Evolutionary conservation across 2,797 vertebrate species (phyloP), one percentile per base, ranked within the genome.

Genomic region (Benthosema pterotum): DNA sequence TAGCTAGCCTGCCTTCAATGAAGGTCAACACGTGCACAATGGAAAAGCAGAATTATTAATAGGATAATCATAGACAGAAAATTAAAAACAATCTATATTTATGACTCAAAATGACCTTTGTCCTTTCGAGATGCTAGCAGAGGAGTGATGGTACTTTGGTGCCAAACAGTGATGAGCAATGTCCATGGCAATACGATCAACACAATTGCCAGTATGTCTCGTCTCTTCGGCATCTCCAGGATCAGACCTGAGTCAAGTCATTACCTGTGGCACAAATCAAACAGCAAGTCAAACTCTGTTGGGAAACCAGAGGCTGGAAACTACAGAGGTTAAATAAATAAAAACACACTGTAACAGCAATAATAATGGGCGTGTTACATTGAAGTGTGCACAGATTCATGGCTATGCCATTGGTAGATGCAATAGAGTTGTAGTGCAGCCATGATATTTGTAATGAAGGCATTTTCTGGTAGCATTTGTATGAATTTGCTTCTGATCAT

Each of bases 171-270:
- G 77, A 96, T 89, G 71, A 97, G 94, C 71, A 97, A 91, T 57
- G 91, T 94, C 95, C 95, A 97, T 52, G 94, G 95, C 83, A 96
- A 90, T 79, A 92, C 93, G 14, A 96, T 96, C 88, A 97, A 91
- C 82, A 96, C 82, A 32, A 94, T 90, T 69, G 94, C 93, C 69
- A 96, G 89, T 70, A 96, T 89, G 87, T 96, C 95, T 82, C 92
- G 91, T 94, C 93, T 95, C 88, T 92, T 96, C 92, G 90, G 89
- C 95, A 97, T 96, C 73, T 92, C 91, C 82, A 60, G 82, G 52
- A 70, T 86, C 75, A 82, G 64, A 65, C 76, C 77, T 73, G 67
- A 48, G 67, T 68, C 82, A 85, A 79, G 72, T 83, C 76, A 77
- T 75, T 64, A 72, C 84, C 78, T 91, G 78, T 28, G 43, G 42